These are phyloP conservation scores for Mobula birostris DNA, from an alignment of 2,113 vertebrate species.

Conservation along the genomic window DNA sequence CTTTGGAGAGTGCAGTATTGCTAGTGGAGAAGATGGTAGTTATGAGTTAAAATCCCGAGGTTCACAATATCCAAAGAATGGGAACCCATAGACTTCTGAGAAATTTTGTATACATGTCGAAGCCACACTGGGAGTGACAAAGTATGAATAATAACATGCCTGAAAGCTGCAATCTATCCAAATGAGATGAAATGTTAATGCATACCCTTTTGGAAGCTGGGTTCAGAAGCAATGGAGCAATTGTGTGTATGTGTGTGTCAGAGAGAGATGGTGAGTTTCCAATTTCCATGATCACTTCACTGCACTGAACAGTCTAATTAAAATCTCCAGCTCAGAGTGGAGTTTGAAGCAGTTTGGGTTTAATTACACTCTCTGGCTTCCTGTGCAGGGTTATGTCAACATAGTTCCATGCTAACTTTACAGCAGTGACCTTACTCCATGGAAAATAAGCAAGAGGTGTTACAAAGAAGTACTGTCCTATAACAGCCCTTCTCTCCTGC, in stretches of 20 bases:
- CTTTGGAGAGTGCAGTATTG: background rate
- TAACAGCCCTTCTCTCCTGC: slow-evolving; percentile 36
- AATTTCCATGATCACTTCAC: background rate
- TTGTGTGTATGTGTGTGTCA: too few species aligned
- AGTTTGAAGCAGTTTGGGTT: slow-evolving; percentile 43
- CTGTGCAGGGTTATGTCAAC: slow-evolving; percentile 53
- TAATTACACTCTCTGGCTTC: slow-evolving; percentile 49
- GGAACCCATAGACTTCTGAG: background rate
- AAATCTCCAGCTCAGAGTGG: slow-evolving; percentile 39
- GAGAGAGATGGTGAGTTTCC: background rate
- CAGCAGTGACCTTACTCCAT: slow-evolving; percentile 39
- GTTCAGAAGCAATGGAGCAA: background rate
- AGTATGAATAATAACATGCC: background rate
- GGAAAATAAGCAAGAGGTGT: slow-evolving; percentile 46
- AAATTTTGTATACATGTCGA: background rate
- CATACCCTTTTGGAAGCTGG: too few species aligned
- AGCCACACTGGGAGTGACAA: background rate
- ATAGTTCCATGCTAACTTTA: slow-evolving; percentile 42
- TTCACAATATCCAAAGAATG: background rate
- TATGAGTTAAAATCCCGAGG: background rate
- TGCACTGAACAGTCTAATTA: background rate
- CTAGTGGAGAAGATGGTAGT: background rate
- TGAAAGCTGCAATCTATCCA: background rate
- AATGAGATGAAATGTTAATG: background rate
- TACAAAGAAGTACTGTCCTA: slow-evolving; percentile 50